Percentiles rank a stretch among this genome's conserved stretches.
These are phyloP conservation scores for Arctocebus calabarensis DNA, from an alignment of 2,797 vertebrate species.

Conservation along the genomic window DNA sequence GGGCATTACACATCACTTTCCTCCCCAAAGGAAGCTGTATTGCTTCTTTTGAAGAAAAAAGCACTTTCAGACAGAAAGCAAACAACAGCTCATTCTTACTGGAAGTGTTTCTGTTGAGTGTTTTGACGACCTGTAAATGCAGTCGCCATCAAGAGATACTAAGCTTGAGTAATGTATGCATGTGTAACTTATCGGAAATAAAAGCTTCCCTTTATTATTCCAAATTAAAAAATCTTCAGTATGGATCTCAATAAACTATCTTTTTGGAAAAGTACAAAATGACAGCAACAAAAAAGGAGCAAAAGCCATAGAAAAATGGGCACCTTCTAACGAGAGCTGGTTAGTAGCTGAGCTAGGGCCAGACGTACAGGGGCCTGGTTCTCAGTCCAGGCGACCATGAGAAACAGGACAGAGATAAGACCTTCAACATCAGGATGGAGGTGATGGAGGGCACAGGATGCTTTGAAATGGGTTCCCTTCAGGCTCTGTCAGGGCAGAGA, in stretches of 20 bases:
- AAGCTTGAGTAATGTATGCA: not conserved
- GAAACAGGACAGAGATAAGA: not conserved
- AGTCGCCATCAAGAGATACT: not conserved
- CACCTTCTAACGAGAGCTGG: not conserved
- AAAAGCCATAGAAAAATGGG: not conserved
- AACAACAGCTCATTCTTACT: not conserved
- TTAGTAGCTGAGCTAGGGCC: not conserved
- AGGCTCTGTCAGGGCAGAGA: not conserved
- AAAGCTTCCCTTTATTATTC: not conserved
- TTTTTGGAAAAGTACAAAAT: conserved; percentile 25
- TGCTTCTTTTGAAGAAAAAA: conserved; percentile 25
- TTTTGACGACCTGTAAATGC: conserved; percentile 14
- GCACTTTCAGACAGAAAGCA: not conserved
- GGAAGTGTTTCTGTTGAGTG: not conserved
- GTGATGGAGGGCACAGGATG: not conserved
- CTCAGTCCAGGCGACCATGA: not conserved
- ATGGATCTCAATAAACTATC: not conserved
- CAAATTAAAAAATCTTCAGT: not conserved
- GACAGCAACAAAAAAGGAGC: not conserved
- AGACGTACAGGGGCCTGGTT: not conserved
- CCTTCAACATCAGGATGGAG: not conserved
- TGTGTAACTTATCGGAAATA: not conserved
- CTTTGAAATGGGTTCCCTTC: not conserved
- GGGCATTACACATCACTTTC: not conserved
- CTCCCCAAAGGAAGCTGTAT: not conserved